These are phyloP conservation scores for Odontamblyopus lacepedii DNA, from an alignment of 2,797 vertebrate genomes.

Conservation along the genomic window DNA sequence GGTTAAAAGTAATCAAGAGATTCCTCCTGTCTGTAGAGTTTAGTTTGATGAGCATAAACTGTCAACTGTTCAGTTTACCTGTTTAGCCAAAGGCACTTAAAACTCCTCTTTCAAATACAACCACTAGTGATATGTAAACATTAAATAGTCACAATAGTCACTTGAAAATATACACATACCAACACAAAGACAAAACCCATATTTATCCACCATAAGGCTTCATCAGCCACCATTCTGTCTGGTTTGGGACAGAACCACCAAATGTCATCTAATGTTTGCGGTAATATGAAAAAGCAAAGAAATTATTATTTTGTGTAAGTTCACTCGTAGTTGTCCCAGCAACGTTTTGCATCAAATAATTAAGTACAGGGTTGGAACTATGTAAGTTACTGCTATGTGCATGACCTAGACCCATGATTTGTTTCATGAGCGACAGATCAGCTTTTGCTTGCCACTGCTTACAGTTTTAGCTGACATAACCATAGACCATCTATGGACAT, in stretches of 20 bases:
- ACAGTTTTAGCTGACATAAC: not conserved
- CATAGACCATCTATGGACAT: too few relatives aligned
- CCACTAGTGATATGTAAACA: constrained; percentile 51
- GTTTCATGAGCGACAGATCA: not conserved
- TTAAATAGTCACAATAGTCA: constrained; percentile 40
- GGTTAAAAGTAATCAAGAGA: constrained; percentile 64
- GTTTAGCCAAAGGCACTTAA: constrained; percentile 77
- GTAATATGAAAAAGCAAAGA: not conserved
- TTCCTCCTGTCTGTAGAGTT: constrained; percentile 34
- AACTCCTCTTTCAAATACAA: constrained; percentile 51
- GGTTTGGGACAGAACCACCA: constrained; percentile 59
- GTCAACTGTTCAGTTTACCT: constrained; percentile 42
- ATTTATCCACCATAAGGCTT: constrained; percentile 17
- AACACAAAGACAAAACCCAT: constrained; percentile 43
- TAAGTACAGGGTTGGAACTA: not conserved
- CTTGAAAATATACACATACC: constrained; percentile 32
- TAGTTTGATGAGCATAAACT: constrained; percentile 31
- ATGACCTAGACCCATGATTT: not conserved
- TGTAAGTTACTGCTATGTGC: not conserved
- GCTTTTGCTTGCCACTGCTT: not conserved
- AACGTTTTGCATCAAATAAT: not conserved
- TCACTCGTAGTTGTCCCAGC: not conserved
- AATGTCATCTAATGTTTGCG: constrained; percentile 23
- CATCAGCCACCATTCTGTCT: constrained; percentile 35
- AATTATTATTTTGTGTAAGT: not conserved